Conservation (phyloP, 2,113 vertebrate genomes). For the Xyrauchen texanus region DNA sequence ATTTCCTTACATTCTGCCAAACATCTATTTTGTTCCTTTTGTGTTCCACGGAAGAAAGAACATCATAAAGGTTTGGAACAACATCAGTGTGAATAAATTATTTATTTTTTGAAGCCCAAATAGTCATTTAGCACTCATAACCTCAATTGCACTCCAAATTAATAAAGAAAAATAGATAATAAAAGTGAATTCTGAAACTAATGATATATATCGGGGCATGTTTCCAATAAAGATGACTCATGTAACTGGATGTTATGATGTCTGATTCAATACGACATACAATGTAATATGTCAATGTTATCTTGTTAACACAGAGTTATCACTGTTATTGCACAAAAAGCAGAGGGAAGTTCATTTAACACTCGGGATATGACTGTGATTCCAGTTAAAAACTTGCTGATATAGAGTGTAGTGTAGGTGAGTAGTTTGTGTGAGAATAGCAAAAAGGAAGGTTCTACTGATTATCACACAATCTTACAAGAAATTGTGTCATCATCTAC, state of each 20-base stretch:
- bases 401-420: background rate
- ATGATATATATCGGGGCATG: constrained; percentile 24
- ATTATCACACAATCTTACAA: constrained; percentile 4
- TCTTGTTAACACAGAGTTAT: constrained; percentile 56
- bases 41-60: no score
- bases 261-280: constrained; percentile 31
- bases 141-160: constrained; percentile 9
- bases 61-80: no score
- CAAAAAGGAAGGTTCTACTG: background rate
- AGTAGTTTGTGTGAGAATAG: background rate
- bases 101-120: no score
- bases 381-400: constrained; percentile 17
- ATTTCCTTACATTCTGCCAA: no score
- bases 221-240: constrained; percentile 8
- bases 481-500: background rate
- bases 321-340: constrained; percentile 38
- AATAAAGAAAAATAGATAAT: background rate
- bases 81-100: no score
- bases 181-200: background rate
- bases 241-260: background rate
- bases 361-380: background rate
- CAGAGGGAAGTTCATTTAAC: background rate
- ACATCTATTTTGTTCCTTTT: no score
- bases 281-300: constrained; percentile 50
- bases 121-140: no score